These are phyloP conservation scores for Diarsia rubi DNA, from an alignment of 2,888 invertebrate genomes.

Conservation along the genomic window DNA sequence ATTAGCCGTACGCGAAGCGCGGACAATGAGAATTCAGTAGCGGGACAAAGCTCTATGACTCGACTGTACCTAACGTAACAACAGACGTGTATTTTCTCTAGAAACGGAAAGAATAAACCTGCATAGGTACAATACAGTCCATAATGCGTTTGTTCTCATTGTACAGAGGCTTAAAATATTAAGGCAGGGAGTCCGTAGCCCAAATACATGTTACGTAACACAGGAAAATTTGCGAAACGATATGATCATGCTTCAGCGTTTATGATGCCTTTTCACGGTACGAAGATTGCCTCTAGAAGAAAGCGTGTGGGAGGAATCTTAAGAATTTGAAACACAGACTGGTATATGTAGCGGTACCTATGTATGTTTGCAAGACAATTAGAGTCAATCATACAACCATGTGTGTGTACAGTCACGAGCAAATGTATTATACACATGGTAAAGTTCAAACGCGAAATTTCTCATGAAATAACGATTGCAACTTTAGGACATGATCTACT, in stretches of 20 bases:
- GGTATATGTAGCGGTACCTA: background rate
- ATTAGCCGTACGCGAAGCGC: slow-evolving; percentile 61
- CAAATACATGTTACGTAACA: slow-evolving; percentile 40
- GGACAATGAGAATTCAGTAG: slow-evolving; percentile 59
- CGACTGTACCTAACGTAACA: slow-evolving; percentile 21
- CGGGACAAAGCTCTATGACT: slow-evolving; percentile 54
- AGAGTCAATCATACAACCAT: slow-evolving; percentile 15
- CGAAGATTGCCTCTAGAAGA: slow-evolving; percentile 13
- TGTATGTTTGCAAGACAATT: slow-evolving; percentile 32
- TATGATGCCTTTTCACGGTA: slow-evolving; percentile 36
- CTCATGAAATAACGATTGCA: too few relatives aligned
- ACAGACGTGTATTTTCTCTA: slow-evolving; percentile 46
- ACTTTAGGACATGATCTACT: too few relatives aligned
- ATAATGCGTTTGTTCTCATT: slow-evolving; percentile 53
- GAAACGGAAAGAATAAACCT: slow-evolving; percentile 43
- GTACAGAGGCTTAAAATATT: slow-evolving; percentile 59
- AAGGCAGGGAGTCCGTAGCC: slow-evolving; percentile 29
- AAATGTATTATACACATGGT: too few relatives aligned
- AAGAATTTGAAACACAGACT: slow-evolving; percentile 6
- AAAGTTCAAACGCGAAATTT: too few relatives aligned
- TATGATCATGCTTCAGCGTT: slow-evolving; percentile 30
- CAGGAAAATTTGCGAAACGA: slow-evolving; percentile 43
- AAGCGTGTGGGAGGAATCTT: slow-evolving; percentile 1
- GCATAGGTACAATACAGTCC: slow-evolving; percentile 16
- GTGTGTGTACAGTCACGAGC: slow-evolving; percentile 7